Evolutionary conservation across 2,113 vertebrate species (phyloP).

Genomic region (Lathamus discolor): DNA sequence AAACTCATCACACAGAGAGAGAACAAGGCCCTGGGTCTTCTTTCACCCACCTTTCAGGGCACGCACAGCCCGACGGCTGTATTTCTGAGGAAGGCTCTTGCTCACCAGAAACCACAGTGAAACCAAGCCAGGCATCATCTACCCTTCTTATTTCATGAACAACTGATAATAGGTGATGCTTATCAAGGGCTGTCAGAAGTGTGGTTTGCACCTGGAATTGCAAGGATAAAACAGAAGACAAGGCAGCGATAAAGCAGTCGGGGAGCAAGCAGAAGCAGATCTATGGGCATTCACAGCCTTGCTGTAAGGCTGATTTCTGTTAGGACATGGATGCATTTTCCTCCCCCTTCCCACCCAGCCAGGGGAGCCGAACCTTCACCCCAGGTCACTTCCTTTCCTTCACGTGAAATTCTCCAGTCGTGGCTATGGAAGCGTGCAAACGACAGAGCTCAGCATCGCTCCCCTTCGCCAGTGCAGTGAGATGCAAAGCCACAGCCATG

Average conservation of each 20-base stretch:
- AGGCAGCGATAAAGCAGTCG: rapidly evolving
- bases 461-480: neutral
- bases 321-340: neutral
- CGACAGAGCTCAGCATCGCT: neutral
- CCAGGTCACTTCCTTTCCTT: neutral
- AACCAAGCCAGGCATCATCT: neutral
- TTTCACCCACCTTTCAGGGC: neutral
- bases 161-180: neutral
- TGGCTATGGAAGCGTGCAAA: neutral
- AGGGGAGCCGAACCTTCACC: neutral
- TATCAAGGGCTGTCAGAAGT: neutral
- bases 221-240: neutral
- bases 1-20: neutral
- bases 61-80: neutral
- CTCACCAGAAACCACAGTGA: neutral
- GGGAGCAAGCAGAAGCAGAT: neutral
- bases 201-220: neutral
- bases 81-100: neutral
- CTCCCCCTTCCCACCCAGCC: neutral
- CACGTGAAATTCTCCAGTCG: neutral
- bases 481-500: neutral
- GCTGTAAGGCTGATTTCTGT: rapidly evolving
- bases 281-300: neutral
- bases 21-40: neutral
- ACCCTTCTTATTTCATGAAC: neutral